A percentile compares a stretch with the other conserved stretches of the same genome.
These are phyloP conservation scores for Oreochromis spilurus DNA, from an alignment of 2,113 vertebrate species.

Conservation along the genomic window DNA sequence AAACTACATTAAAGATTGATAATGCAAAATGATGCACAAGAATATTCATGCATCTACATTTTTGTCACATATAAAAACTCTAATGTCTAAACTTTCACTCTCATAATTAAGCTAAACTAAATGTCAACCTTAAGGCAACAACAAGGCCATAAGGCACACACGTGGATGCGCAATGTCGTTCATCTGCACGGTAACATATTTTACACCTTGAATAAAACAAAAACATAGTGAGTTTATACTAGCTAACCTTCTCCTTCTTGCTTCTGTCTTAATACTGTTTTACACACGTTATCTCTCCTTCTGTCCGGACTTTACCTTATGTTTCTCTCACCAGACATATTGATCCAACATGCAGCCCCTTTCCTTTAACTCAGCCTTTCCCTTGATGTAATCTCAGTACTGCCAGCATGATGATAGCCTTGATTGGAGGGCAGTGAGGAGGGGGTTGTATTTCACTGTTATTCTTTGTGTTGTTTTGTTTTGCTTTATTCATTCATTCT, in stretches of 20 bases:
- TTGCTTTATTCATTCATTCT: neutral
- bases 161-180: neutral
- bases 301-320: neutral
- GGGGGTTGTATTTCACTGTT: neutral
- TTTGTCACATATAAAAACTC: neutral
- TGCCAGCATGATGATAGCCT: slow-evolving; percentile 34
- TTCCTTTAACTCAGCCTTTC: neutral
- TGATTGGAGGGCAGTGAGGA: slow-evolving; percentile 12
- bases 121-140: neutral
- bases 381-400: slow-evolving; percentile 22
- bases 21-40: neutral
- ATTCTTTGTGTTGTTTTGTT: neutral
- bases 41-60: neutral
- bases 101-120: neutral
- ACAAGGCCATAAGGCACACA: neutral
- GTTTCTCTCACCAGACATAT: slow-evolving; percentile 15
- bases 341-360: neutral
- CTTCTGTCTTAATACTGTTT: neutral
- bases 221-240: neutral
- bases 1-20: neutral
- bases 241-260: neutral
- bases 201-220: neutral
- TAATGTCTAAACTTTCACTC: neutral
- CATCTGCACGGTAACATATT: neutral
- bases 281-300: neutral